phyloP scores from a whole-genome alignment of 2,113 vertebrate species.

The Amia ocellicauda region DNA sequence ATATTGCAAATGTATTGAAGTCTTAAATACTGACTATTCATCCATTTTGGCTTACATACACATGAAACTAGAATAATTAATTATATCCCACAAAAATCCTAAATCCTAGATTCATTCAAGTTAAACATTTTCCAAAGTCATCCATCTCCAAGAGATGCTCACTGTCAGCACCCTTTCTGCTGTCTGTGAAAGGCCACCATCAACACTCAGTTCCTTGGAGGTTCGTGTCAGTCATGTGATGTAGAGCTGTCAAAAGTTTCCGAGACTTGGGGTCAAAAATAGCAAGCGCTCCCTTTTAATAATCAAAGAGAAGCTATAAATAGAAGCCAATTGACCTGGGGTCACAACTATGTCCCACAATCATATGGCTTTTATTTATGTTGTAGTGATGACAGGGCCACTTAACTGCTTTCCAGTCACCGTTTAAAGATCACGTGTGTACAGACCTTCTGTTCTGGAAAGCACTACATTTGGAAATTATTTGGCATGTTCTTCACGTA shows the following conservation, averaged over 20 bases:
- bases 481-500: constrained; percentile 32
- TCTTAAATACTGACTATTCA: too few species aligned
- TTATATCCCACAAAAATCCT: too few species aligned
- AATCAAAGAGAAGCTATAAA: constrained; percentile 87
- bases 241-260: constrained; percentile 63
- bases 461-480: constrained; percentile 43
- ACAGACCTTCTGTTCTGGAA: constrained; percentile 44
- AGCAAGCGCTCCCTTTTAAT: constrained; percentile 74
- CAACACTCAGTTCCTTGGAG: constrained; percentile 1
- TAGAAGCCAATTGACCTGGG: constrained; percentile 68
- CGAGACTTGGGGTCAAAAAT: constrained; percentile 70
- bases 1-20: too few species aligned
- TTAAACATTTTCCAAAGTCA: too few species aligned
- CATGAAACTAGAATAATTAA: too few species aligned
- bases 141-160: too few species aligned
- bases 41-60: too few species aligned
- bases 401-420: constrained; percentile 73
- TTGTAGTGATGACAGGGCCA: constrained; percentile 74
- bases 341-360: constrained; percentile 60
- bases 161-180: constrained; percentile 32
- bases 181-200: constrained; percentile 32
- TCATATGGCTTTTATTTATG: constrained; percentile 83
- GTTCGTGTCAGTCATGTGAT: constrained; percentile 57
- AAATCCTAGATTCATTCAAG: too few species aligned
- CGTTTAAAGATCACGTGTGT: constrained; percentile 62